A percentile compares a stretch with the other conserved stretches of the same genome.
These are phyloP conservation scores for Huso huso DNA, from an alignment of 2,797 vertebrate genomes.

Conservation along the genomic window DNA sequence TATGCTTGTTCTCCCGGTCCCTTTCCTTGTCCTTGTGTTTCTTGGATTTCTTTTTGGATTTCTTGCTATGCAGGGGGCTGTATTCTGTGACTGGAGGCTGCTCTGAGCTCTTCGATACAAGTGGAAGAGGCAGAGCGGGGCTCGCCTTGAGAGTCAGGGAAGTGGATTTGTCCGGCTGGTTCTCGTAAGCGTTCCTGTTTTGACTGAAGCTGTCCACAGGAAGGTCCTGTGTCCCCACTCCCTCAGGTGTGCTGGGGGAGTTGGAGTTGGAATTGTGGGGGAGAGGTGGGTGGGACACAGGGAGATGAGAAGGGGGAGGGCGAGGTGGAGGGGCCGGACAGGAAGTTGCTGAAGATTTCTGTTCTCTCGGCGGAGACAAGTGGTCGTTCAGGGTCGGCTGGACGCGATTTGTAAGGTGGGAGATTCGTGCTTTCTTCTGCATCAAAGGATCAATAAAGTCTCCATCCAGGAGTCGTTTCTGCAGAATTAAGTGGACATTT, in stretches of 20 bases:
- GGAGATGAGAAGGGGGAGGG: conserved; percentile 41
- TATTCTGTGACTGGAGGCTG: conserved; percentile 44
- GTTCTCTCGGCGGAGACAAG: not conserved
- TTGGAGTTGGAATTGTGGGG: conserved; percentile 72
- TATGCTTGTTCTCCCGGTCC: conserved; percentile 12
- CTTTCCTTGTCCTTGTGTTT: conserved; percentile 65
- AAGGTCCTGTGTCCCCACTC: conserved; percentile 75
- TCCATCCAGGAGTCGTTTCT: conserved; percentile 67
- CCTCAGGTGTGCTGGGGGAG: conserved; percentile 78
- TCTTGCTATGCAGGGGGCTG: conserved; percentile 45
- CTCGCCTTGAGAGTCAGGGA: conserved; percentile 36
- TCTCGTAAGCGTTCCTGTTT: conserved; percentile 61
- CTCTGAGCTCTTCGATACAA: conserved; percentile 27
- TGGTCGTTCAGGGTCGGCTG: conserved; percentile 37
- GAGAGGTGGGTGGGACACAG: conserved; percentile 53
- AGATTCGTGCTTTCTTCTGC: conserved; percentile 78
- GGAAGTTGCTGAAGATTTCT: conserved; percentile 24
- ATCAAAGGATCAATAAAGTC: conserved; percentile 74
- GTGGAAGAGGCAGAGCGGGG: conserved; percentile 33
- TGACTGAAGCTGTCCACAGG: conserved; percentile 58
- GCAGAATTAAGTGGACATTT: conserved; percentile 5
- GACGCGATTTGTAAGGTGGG: conserved; percentile 67
- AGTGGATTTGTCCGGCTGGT: conserved; percentile 60
- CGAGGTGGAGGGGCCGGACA: conserved; percentile 42
- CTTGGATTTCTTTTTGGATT: conserved; percentile 74